Evolutionary conservation across 2,113 vertebrate genomes (phyloP).

Genomic region (Hoplias malabaricus): DNA sequence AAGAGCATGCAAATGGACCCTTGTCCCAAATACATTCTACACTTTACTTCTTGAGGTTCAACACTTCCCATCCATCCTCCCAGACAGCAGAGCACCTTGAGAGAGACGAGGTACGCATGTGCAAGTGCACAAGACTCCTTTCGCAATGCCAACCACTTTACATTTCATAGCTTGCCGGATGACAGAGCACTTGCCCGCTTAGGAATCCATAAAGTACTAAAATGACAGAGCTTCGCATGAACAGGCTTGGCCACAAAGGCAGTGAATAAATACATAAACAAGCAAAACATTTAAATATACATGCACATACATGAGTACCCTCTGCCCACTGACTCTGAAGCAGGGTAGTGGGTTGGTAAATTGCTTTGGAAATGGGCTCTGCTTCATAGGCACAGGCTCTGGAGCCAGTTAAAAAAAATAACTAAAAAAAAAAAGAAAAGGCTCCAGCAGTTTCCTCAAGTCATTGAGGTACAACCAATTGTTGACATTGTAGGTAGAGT

Average conservation of each 20-base stretch:
- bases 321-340: slow-evolving; percentile 34
- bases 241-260: slow-evolving; percentile 16
- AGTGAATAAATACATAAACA: slow-evolving; percentile 50
- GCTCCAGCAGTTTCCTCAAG: slow-evolving; percentile 5
- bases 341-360: slow-evolving; percentile 46
- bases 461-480: slow-evolving; percentile 24
- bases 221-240: slow-evolving; percentile 27
- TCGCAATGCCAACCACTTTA: slow-evolving; percentile 33
- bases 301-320: slow-evolving; percentile 39
- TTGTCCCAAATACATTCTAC: slow-evolving; percentile 13
- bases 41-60: slow-evolving; percentile 40
- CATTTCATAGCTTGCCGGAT: slow-evolving; percentile 30
- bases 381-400: slow-evolving; percentile 43
- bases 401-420: too few relatives aligned
- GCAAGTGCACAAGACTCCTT: slow-evolving; percentile 13
- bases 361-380: slow-evolving; percentile 45
- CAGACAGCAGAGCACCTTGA: slow-evolving; percentile 31
- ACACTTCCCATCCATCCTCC: slow-evolving; percentile 15
- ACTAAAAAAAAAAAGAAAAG: slow-evolving; percentile 1
- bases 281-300: slow-evolving; percentile 47
- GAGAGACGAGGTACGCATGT: slow-evolving; percentile 18
- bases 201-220: slow-evolving; percentile 38
- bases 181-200: slow-evolving; percentile 30
- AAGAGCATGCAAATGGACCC: neutral
- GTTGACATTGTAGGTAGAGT: slow-evolving; percentile 16